These are phyloP conservation scores for Bagarius yarrelli DNA, from an alignment of 2,113 vertebrate genomes.

Conservation along the genomic window DNA sequence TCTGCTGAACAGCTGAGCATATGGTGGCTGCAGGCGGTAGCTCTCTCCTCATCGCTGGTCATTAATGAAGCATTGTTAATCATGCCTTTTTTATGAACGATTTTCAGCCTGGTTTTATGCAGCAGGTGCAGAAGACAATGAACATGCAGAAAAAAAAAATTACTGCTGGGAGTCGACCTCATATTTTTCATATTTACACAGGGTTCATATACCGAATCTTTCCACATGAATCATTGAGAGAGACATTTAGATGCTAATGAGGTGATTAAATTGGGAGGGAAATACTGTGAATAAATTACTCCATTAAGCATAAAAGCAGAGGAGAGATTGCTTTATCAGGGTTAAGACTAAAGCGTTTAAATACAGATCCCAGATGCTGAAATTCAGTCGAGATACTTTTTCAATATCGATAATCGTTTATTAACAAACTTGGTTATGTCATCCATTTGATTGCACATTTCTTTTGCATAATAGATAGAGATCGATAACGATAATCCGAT, in stretches of 20 bases:
- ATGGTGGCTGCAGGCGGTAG: background rate
- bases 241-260: background rate
- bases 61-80: constrained; percentile 9
- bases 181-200: too few relatives aligned
- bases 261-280: background rate
- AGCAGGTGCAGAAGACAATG: constrained; percentile 3
- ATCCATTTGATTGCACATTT: too few relatives aligned
- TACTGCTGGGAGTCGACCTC: background rate
- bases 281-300: background rate
- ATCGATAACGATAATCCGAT: too few relatives aligned
- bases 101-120: background rate
- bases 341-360: background rate
- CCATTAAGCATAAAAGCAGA: background rate
- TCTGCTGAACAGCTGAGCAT: background rate
- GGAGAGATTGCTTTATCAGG: background rate
- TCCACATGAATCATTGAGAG: background rate
- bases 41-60: background rate
- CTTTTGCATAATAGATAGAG: too few relatives aligned
- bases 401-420: background rate
- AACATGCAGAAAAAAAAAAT: background rate
- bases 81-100: background rate
- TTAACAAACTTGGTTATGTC: too few relatives aligned
- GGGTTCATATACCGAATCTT: background rate
- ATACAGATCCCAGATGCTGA: background rate
- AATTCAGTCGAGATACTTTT: background rate